Base-by-base conservation (phyloP, 2,888 invertebrate species). In the Drosophila anomelani region DNA sequence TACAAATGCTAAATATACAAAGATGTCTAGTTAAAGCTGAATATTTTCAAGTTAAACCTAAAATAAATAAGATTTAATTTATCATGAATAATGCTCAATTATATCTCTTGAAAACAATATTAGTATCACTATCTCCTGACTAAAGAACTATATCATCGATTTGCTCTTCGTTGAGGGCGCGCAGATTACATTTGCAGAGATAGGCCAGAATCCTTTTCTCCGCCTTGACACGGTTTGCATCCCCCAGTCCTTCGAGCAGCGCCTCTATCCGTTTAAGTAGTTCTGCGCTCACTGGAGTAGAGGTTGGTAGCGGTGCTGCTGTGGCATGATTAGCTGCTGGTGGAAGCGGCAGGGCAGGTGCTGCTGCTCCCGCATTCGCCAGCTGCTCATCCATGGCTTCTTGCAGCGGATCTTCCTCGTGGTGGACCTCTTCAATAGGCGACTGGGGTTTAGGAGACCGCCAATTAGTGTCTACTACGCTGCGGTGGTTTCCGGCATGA, bases 361-460 rank as follows among this genome's bases (percentile, higher is more conserved):
- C 8, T 10, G 51, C 23, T 8, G 39, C 17, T 36, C 43, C 38
- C 7, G 53, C 26, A 20, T 38, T 51, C 32, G 59, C 56, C 62
- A 62, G 67, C 78, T 86, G 73, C 72, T 87, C 85, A 38, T 91
- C 91, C 91, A 91, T 91, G 20, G 92, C 91, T 66, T 91, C 91
- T 76, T 90, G 92, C 36, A 91, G 67, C 0, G 83, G 84, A 64
- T 90, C 90, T 38, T 90, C 89, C 56, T 91, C 90, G 38, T 87
- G 79, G 9, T 89, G 75, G 8, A 75, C 57, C 47, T 82, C 79
- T 54, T 84, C 85, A 20, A 82, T 82, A 17, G 85, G 58, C 23
- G 80, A 76, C 17, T 80, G 80, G 1, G 81, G 73, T 39, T 78
- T 83, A 53, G 79, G 78, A 8, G 77, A 29, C 6, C 53, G 46